Percentiles rank a stretch among this genome's conserved stretches.
These are phyloP conservation scores for Apteryx mantelli DNA, from an alignment of 2,113 vertebrate genomes.

Conservation along the genomic window DNA sequence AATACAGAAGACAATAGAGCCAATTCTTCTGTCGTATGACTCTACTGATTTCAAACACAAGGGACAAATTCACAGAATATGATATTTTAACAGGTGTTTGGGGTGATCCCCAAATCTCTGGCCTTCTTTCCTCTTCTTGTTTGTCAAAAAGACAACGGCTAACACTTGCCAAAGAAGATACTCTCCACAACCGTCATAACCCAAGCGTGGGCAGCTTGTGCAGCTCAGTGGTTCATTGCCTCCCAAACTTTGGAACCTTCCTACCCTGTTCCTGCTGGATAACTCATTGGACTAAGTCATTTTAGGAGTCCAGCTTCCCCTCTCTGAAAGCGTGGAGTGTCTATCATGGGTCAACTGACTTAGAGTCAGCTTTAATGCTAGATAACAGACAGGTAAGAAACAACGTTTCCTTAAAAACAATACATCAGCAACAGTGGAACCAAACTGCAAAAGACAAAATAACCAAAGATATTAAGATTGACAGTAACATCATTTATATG, in stretches of 20 bases:
- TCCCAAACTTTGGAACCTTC: neutral
- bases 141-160: neutral
- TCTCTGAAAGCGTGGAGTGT: neutral
- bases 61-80: neutral
- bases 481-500: neutral
- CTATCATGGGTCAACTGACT: neutral
- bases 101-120: neutral
- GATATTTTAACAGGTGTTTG: neutral
- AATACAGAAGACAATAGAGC: neutral
- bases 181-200: neutral
- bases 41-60: neutral
- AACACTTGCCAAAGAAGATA: neutral
- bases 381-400: neutral
- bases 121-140: too few relatives aligned
- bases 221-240: rapidly evolving
- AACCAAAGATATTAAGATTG: neutral
- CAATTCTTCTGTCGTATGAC: rapidly evolving
- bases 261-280: neutral
- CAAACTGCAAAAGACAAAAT: neutral
- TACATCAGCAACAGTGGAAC: neutral
- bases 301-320: neutral
- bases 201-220: rapidly evolving
- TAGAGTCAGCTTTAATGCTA: neutral
- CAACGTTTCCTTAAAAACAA: neutral
- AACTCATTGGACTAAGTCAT: neutral